Evolutionary conservation across 2,113 vertebrate genomes (phyloP), one percentile per base, ranked within the genome.

Genomic region (Oreocharis arfaki): DNA sequence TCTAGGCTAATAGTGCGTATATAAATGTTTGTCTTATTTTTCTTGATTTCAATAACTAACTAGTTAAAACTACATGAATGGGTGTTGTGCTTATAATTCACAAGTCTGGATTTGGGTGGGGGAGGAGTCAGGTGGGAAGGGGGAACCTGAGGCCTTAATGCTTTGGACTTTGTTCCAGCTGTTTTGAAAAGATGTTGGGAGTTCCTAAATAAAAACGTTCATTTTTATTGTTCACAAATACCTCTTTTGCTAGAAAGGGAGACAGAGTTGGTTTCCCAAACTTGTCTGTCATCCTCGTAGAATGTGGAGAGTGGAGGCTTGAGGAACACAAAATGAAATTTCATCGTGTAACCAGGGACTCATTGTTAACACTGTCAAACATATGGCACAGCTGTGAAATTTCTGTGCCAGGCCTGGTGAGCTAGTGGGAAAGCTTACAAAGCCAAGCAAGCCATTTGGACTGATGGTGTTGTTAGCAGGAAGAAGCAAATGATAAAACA

Each of bases 141-240:
- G 14, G 7, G 6, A 82, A 75, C 81, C 75, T 65, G 53, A 90
- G 28, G 27, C 39, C 13, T 39, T 64, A 78, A 23, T 65, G 24
- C 30, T 53, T 85, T 75, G 27, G 57, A 92, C 60, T 70, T 79
- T 50, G 6, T 50, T 94, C 91, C 75, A 97, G 50, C 49, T 26
- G 21, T 94, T 95, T 87, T 92, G 70, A 97, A 91, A 95, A 91
- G 75, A 91, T 39, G 1, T 30, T 87, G 78, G 93, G 93, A 95
- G 89, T 96, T 97, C 67, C 80, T 74, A 73, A 61, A 78, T 15
- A 37, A 80, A 50, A 74, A 73, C 16, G 41, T 82, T 96, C 55
- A 5, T 20, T 94, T 90, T 96, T 96, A 74, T 83, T 83, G 27
- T 79, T 88, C 17, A 5, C 60, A 84, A 74, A 75, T 30, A 61